Conservation (phyloP, 2,113 vertebrate species). For the Gopherus evgoodei region DNA sequence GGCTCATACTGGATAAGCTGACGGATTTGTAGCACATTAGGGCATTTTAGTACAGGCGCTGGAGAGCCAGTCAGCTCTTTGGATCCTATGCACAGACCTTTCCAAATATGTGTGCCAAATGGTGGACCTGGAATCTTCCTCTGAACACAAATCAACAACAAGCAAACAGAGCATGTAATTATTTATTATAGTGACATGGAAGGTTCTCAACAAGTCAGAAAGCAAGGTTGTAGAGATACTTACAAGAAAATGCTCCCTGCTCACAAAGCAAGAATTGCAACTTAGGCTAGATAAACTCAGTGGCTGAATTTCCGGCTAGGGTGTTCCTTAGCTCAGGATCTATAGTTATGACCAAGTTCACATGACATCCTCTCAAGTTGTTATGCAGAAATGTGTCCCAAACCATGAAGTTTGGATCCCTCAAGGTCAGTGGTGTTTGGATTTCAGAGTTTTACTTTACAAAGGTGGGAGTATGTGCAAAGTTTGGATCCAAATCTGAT, state of each 20-base stretch:
- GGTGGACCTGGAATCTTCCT: conserved; percentile 71
- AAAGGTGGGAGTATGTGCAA: not conserved
- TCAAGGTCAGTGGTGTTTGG: not conserved
- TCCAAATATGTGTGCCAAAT: conserved; percentile 70
- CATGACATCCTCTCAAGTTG: not conserved
- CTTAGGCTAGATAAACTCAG: not conserved
- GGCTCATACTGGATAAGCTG: conserved; percentile 84
- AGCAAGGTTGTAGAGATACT: not conserved
- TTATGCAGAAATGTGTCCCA: not conserved
- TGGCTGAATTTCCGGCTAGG: not conserved
- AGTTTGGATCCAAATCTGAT: not conserved
- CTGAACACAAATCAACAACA: conserved; percentile 66
- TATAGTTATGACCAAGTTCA: not conserved
- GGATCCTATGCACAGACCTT: conserved; percentile 72
- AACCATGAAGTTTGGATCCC: not conserved
- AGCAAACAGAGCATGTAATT: not conserved
- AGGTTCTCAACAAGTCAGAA: not conserved
- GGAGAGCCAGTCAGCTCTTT: not conserved
- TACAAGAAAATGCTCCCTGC: not conserved
- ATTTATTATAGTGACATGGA: not conserved
- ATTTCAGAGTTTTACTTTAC: not conserved
- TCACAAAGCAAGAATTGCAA: not conserved
- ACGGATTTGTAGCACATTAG: conserved; percentile 85
- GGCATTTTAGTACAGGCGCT: conserved; percentile 74
- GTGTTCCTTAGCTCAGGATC: not conserved